Percentiles rank a stretch among this genome's conserved stretches.
Evolutionary conservation across 2,888 invertebrate species (phyloP).

Genomic region (Syrista parreyssii): DNA sequence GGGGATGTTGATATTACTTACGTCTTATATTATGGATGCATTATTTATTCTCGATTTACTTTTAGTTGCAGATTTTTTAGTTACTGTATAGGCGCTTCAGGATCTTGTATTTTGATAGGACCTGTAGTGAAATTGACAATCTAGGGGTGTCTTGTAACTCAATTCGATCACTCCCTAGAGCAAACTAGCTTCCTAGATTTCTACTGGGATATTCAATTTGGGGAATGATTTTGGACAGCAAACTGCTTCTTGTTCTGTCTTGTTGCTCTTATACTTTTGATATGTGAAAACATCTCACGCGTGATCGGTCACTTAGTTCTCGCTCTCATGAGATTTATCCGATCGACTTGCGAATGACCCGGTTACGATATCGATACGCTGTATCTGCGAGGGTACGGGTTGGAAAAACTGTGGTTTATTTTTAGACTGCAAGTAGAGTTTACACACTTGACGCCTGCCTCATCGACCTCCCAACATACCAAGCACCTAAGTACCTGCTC

Average conservation of each 20-base stretch:
- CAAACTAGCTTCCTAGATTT: not conserved
- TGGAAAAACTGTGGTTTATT: constrained; percentile 6
- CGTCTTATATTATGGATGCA: not conserved
- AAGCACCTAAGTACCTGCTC: constrained; percentile 1
- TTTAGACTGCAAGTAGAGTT: constrained; percentile 9
- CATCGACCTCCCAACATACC: constrained; percentile 1
- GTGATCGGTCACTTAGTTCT: not conserved
- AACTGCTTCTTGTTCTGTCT: not conserved
- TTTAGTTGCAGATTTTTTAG: not conserved
- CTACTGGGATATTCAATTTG: not conserved
- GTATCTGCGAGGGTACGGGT: not conserved
- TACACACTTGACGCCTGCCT: constrained; percentile 6
- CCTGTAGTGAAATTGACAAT: not conserved
- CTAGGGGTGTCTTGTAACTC: not conserved
- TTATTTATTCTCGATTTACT: not conserved
- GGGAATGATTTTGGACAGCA: not conserved
- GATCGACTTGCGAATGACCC: constrained; percentile 1
- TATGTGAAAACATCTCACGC: not conserved
- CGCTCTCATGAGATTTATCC: not conserved
- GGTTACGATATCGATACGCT: constrained; percentile 1
- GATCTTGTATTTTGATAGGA: not conserved
- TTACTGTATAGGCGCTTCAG: not conserved
- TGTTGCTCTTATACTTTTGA: not conserved
- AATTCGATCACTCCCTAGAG: not conserved
- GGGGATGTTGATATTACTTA: not conserved